Evolutionary conservation across 2,797 vertebrate genomes (phyloP).

Genomic region (Phataginus tetradactyla): DNA sequence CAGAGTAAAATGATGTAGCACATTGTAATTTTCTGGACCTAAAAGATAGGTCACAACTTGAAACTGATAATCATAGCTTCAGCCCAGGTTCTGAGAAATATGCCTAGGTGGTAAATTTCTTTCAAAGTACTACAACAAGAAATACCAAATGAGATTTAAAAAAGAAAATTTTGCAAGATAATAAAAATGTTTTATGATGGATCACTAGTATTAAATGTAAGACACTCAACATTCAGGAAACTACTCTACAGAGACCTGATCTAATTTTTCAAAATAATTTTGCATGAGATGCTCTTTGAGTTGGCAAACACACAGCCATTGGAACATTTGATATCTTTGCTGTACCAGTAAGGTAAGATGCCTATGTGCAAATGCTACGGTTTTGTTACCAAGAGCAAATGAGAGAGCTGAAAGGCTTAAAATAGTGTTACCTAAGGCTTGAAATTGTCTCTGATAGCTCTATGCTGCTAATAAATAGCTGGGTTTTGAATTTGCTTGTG

Average conservation of each 20-base stretch:
- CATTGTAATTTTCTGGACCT: conserved; percentile 15
- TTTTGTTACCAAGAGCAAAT: conserved; percentile 11
- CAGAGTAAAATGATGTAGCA: conserved; percentile 21
- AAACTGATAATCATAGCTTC: conserved; percentile 37
- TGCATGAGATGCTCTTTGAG: conserved; percentile 65
- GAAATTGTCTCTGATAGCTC: not conserved
- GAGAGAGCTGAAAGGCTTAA: not conserved
- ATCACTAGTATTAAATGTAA: conserved; percentile 67
- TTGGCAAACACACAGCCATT: conserved; percentile 54
- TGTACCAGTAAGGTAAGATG: not conserved
- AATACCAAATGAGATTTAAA: conserved; percentile 61
- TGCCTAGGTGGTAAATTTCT: conserved; percentile 26
- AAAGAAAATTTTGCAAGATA: conserved; percentile 64
- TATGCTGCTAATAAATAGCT: conserved; percentile 16
- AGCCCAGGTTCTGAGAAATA: conserved; percentile 37
- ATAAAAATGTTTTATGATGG: conserved; percentile 68
- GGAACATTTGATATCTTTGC: not conserved
- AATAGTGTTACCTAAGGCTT: not conserved
- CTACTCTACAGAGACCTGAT: conserved; percentile 68
- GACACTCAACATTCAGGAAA: conserved; percentile 51
- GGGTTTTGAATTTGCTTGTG: conserved; percentile 48
- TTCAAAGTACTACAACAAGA: conserved; percentile 35
- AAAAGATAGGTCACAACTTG: conserved; percentile 27
- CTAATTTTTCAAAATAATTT: conserved; percentile 78
- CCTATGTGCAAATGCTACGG: not conserved